Evolutionary conservation across 1,140 invertebrate species (phyloP).

Genomic region (Penaeus japonicus): DNA sequence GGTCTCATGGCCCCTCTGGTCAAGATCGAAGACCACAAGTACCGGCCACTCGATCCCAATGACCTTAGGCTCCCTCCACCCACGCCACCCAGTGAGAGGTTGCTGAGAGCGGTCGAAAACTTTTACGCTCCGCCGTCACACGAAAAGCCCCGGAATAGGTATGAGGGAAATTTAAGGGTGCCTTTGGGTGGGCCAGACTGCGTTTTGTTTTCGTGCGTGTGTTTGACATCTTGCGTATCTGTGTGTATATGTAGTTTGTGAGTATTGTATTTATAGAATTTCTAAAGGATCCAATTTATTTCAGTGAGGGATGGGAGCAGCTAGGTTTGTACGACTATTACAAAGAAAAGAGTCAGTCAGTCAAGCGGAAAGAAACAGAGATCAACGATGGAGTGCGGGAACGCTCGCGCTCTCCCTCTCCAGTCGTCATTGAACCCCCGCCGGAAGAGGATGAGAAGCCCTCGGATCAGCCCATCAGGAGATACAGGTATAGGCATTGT

Average conservation of each 20-base stretch:
- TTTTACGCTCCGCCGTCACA: conserved; percentile 94
- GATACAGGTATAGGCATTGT: conserved; percentile 37
- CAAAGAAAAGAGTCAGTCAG: conserved; percentile 90
- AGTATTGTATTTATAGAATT: background rate
- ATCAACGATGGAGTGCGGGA: conserved; percentile 75
- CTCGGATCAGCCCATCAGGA: conserved; percentile 37
- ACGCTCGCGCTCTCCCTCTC: conserved; percentile 68
- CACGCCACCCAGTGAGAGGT: conserved; percentile 88
- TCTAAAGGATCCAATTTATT: conserved; percentile 58
- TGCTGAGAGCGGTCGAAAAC: conserved; percentile 91
- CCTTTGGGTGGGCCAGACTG: too few species aligned
- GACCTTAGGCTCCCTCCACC: conserved; percentile 91
- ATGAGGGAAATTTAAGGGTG: conserved; percentile 60
- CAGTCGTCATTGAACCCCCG: conserved; percentile 76
- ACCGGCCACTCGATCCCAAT: conserved; percentile 88
- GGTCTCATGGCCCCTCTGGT: conserved; percentile 60
- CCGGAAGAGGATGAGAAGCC: conserved; percentile 66
- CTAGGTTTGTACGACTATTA: conserved; percentile 97
- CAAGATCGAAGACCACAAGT: conserved; percentile 86
- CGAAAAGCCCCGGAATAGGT: conserved; percentile 93
- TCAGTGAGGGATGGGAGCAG: conserved; percentile 97
- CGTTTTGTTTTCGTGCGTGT: too few species aligned
- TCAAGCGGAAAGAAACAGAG: conserved; percentile 88
- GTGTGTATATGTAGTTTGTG: background rate
- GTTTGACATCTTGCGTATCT: background rate